Conservation (phyloP, 2,113 vertebrate species). For the Miniopterus natalensis region DNA sequence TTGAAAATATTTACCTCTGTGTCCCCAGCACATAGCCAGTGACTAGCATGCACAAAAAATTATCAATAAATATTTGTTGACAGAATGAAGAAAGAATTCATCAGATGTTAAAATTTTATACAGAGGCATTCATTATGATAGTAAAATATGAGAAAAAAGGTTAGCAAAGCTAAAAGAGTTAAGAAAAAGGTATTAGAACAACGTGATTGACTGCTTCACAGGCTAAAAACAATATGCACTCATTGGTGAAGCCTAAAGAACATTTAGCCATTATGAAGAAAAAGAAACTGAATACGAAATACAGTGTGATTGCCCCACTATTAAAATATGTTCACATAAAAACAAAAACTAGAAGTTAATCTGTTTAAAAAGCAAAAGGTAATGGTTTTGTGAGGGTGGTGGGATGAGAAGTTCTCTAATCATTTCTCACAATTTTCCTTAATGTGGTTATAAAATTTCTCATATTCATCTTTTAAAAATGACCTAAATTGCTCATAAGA, state of each 20-base stretch:
- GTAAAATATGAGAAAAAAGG: background rate
- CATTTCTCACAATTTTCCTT: background rate
- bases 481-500: background rate
- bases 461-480: background rate
- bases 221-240: background rate
- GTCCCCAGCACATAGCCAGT: background rate
- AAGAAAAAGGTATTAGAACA: background rate
- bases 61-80: background rate
- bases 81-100: background rate
- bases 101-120: background rate
- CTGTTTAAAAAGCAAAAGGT: slow-evolving; percentile 26
- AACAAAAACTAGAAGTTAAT: background rate
- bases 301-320: background rate
- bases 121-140: background rate
- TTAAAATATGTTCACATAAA: background rate
- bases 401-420: background rate
- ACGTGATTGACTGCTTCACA: background rate
- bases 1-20: background rate
- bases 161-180: background rate
- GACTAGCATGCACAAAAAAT: background rate
- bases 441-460: background rate
- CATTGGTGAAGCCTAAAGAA: background rate
- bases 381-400: background rate
- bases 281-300: background rate
- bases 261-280: background rate